These are phyloP conservation scores for Nysson spinosus DNA, from an alignment of 2,888 invertebrate species.

Conservation along the genomic window DNA sequence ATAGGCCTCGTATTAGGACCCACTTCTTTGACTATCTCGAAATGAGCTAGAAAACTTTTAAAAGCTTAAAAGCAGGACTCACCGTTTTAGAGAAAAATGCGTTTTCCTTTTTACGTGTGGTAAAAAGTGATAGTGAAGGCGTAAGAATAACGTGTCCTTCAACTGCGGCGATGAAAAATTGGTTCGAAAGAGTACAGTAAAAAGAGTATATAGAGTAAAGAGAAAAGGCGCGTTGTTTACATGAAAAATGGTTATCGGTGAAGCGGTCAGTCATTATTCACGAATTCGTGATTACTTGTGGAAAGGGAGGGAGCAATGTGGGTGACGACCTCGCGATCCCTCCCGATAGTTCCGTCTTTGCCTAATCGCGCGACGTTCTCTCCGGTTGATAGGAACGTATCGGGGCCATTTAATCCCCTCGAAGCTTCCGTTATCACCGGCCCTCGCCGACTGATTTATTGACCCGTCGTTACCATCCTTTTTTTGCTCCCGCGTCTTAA, in stretches of 20 bases:
- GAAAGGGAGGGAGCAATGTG: conserved; percentile 43
- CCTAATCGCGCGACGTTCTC: conserved; percentile 58
- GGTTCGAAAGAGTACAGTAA: neutral
- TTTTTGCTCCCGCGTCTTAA: conserved; percentile 29
- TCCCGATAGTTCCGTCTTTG: conserved; percentile 60
- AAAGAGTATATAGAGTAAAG: neutral
- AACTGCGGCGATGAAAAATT: too few relatives aligned
- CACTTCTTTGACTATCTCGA: too few relatives aligned
- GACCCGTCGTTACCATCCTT: conserved; percentile 17
- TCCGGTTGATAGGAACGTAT: conserved; percentile 45
- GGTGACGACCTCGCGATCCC: conserved; percentile 62
- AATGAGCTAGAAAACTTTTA: too few relatives aligned
- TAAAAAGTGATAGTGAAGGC: too few relatives aligned
- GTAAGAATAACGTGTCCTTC: too few relatives aligned
- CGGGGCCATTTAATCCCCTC: conserved; percentile 59
- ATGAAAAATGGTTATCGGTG: conserved; percentile 6
- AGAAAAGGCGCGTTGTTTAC: neutral
- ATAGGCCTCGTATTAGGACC: too few relatives aligned
- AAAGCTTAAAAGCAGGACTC: too few relatives aligned
- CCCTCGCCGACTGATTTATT: conserved; percentile 48
- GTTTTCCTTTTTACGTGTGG: too few relatives aligned
- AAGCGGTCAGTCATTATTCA: neutral
- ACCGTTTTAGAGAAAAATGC: too few relatives aligned
- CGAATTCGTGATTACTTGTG: conserved; percentile 19
- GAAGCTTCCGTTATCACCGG: conserved; percentile 52